Conservation (phyloP, 1,140 invertebrate genomes). For the Aphaenogaster floridana region DNA sequence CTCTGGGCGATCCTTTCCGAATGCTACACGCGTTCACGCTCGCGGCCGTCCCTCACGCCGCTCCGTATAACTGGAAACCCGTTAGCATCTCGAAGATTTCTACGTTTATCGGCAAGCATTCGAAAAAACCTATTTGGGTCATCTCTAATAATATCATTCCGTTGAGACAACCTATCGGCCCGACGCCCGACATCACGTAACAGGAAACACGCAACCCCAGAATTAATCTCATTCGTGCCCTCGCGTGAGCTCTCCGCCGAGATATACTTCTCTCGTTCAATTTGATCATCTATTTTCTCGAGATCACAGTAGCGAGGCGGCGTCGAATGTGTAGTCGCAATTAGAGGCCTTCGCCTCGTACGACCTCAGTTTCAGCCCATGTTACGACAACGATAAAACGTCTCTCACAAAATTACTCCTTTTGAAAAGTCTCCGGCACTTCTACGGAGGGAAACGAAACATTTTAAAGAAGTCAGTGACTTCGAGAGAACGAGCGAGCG, state of each 20-base stretch:
- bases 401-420: not conserved
- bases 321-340: not conserved
- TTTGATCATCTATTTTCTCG: slow-evolving; percentile 9
- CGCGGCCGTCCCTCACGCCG: not conserved
- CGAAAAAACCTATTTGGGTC: slow-evolving; percentile 57
- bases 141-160: slow-evolving; percentile 53
- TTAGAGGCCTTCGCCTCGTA: slow-evolving; percentile 1
- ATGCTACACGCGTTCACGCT: slow-evolving; percentile 32
- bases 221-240: slow-evolving; percentile 50
- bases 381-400: slow-evolving; percentile 21
- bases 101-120: not conserved
- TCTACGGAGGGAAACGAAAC: not conserved
- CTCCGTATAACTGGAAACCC: slow-evolving; percentile 22
- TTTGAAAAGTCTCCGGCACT: not conserved
- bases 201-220: slow-evolving; percentile 29
- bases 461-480: not conserved
- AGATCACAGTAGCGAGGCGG: not conserved
- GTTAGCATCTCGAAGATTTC: slow-evolving; percentile 44
- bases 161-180: slow-evolving; percentile 20
- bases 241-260: slow-evolving; percentile 15
- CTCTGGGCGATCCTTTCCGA: slow-evolving; percentile 60
- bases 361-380: not conserved
- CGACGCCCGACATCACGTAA: slow-evolving; percentile 35
- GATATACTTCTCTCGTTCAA: not conserved
- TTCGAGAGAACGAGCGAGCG: not conserved